Evolutionary conservation across 2,113 vertebrate genomes (phyloP).

Genomic region (Apeltes quadracus): DNA sequence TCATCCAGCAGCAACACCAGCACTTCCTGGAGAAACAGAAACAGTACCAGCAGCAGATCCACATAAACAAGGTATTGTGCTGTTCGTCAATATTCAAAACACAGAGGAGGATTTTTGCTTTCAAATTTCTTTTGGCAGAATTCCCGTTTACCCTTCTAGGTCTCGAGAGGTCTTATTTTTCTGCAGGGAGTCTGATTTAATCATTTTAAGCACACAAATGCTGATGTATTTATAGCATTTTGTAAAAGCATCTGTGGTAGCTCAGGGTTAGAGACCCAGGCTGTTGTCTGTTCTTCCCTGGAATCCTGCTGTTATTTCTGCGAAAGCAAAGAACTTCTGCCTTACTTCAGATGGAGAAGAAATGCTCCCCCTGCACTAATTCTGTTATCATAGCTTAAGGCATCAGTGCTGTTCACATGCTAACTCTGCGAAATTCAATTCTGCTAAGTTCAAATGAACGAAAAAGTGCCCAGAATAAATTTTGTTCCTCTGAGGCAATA

Average conservation of each 20-base stretch:
- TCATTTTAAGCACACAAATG: conserved; percentile 60
- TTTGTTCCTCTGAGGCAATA: conserved; percentile 82
- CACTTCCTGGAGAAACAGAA: conserved; percentile 98
- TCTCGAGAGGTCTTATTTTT: conserved; percentile 40
- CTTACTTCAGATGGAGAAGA: conserved; percentile 68
- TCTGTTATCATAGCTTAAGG: conserved; percentile 80
- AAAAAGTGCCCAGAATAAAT: conserved; percentile 72
- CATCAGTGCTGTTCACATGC: conserved; percentile 71
- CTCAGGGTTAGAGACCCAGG: conserved; percentile 52
- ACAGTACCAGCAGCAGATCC: conserved; percentile 96
- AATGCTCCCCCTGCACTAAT: conserved; percentile 76
- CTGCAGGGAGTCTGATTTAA: conserved; percentile 63
- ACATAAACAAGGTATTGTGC: conserved; percentile 94
- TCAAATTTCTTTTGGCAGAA: conserved; percentile 41
- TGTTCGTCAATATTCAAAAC: conserved; percentile 43
- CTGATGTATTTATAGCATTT: conserved; percentile 65
- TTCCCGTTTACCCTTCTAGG: conserved; percentile 32
- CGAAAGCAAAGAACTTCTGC: conserved; percentile 60
- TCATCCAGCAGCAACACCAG: conserved; percentile 98
- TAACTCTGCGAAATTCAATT: conserved; percentile 79
- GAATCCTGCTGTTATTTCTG: conserved; percentile 69
- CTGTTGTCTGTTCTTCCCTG: conserved; percentile 51
- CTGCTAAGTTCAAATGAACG: conserved; percentile 73
- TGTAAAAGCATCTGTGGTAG: conserved; percentile 54
- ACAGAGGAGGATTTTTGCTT: conserved; percentile 40